Base-by-base conservation (phyloP, 1,140 invertebrate genomes). In the Papilio glaucus region DNA sequence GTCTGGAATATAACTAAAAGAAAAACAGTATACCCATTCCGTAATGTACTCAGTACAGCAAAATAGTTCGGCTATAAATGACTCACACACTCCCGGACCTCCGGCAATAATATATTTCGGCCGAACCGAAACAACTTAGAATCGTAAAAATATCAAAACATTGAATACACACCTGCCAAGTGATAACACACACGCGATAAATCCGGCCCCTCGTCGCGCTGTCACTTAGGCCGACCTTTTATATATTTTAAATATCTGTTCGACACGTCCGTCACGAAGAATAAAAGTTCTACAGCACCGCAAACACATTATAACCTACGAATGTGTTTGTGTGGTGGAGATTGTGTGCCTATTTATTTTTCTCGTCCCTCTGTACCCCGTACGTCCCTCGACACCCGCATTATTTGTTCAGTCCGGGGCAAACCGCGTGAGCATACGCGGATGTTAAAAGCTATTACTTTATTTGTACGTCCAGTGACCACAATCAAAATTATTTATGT, bases 341-440 rank as follows among this genome's bases (percentile, higher is more conserved):
- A 88, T 85, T 88, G 82, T 84, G 82, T 85, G 81, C 82, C 81
- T 88, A 86, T 88, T 87, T 88, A 86, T 88, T 88, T 86, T 87
- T 84, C 81, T 75, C 76, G 72, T 72, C 62, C 71, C 70, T 37
- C 24, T 63, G 63, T 53, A 60, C 71, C 73, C 15, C 74, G 42
- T 33, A 9, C 63, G 53, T 67, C 26, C 37, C 68, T 71, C 63
- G 77, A 86, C 84, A 85, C 84, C 82, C 81, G 68, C 82, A 75
- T 86, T 88, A 83, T 88, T 89, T 88, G 82, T 81, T 71, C 78
- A 72, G 49, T 74, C 76, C 78, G 72, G 73, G 74, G 69, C 79
- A 82, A 83, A 75, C 78, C 82, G 83, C 83, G 85, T 83, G 78
- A 69, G 80, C 72, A 77, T 72, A 74, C 33, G 61, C 33, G 61